These are phyloP conservation scores for Tympanuchus pallidicinctus DNA, from an alignment of 2,113 vertebrate genomes.

Conservation along the genomic window DNA sequence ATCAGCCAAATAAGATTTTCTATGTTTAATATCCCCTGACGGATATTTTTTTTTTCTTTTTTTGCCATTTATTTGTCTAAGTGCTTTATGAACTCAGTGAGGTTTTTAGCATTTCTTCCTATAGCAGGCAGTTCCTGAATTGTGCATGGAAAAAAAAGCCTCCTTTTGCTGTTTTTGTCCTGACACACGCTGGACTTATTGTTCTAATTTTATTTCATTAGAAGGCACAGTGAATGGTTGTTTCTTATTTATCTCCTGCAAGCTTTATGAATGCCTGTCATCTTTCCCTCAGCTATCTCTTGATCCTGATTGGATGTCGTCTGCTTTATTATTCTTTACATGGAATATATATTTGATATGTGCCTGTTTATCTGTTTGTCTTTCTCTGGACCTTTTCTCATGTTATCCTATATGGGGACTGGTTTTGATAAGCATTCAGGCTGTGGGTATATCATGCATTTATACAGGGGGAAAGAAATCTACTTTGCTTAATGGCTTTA, in stretches of 20 bases:
- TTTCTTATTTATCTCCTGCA: slow-evolving; percentile 22
- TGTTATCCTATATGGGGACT: neutral
- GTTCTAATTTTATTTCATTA: slow-evolving; percentile 30
- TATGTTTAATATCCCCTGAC: neutral
- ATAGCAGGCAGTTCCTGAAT: neutral
- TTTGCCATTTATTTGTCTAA: neutral
- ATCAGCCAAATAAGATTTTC: slow-evolving; percentile 28
- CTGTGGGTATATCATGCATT: neutral
- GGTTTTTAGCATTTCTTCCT: slow-evolving; percentile 13
- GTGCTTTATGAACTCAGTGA: neutral
- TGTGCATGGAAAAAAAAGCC: neutral
- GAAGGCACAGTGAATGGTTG: slow-evolving; percentile 14
- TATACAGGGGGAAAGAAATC: neutral
- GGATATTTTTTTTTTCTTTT: neutral
- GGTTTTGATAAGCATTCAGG: neutral
- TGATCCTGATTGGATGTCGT: neutral
- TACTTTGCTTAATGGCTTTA: neutral
- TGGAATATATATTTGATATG: neutral
- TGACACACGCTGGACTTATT: neutral
- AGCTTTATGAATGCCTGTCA: slow-evolving; percentile 3
- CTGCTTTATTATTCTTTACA: neutral
- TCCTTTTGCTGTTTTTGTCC: neutral
- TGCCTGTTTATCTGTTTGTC: neutral
- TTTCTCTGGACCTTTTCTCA: neutral
- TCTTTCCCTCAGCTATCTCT: neutral